Evolutionary conservation across 2,888 invertebrate species (phyloP).

Genomic region (Acanthosepion lycidas): DNA sequence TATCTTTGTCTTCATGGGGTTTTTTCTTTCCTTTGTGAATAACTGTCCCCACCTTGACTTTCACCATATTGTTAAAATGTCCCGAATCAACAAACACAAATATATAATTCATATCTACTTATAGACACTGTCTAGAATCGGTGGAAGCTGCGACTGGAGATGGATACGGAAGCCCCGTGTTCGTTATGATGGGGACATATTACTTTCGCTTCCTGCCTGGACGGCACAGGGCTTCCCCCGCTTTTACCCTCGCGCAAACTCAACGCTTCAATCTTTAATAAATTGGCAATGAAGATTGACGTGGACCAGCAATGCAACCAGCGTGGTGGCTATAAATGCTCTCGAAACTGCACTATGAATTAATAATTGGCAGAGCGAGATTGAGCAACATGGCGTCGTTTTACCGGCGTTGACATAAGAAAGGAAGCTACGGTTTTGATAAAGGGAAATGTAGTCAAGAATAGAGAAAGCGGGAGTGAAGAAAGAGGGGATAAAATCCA

Average conservation of each 20-base stretch:
- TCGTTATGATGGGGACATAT: background rate
- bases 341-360: background rate
- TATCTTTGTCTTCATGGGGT: background rate
- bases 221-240: background rate
- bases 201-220: background rate
- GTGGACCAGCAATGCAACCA: background rate
- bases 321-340: background rate
- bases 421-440: background rate
- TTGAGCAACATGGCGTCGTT: background rate
- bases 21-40: background rate
- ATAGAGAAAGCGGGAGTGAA: too few relatives aligned
- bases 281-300: slow-evolving; percentile 12
- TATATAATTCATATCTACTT: slow-evolving; percentile 21
- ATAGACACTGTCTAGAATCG: background rate
- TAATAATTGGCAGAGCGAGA: background rate
- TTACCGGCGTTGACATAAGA: background rate
- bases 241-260: background rate
- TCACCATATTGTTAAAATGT: background rate
- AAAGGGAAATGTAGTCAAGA: background rate
- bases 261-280: background rate
- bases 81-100: background rate
- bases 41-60: background rate
- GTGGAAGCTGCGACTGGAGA: background rate
- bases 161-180: background rate
- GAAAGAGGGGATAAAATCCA: too few relatives aligned